Percentiles rank a stretch among this genome's conserved stretches.
phyloP scores from a whole-genome alignment of 1,140 invertebrate genomes.

The Lineus longissimus region DNA sequence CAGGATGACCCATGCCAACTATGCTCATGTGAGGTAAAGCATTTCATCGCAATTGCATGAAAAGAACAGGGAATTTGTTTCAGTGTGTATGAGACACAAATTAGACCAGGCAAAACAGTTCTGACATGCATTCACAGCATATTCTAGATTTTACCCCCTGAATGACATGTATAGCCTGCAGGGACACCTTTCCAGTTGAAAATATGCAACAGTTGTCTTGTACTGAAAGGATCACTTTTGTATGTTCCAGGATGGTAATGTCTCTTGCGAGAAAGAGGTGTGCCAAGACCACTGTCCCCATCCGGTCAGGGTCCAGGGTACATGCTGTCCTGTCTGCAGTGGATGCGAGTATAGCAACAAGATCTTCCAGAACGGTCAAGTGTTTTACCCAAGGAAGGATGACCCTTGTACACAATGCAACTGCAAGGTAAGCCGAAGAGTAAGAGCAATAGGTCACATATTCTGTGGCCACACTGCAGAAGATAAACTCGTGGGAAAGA shows the following conservation, averaged over 20 bases:
- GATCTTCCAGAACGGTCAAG: slow-evolving; percentile 33
- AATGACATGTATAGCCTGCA: too few species aligned
- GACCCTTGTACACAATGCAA: slow-evolving; percentile 38
- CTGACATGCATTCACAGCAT: too few species aligned
- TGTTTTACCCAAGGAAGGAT: slow-evolving; percentile 31
- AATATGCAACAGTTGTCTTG: neutral
- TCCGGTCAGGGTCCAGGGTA: slow-evolving; percentile 34
- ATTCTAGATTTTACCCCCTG: too few species aligned
- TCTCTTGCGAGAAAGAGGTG: slow-evolving; percentile 25
- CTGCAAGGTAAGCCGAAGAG: slow-evolving; percentile 35
- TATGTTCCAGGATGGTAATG: slow-evolving; percentile 30
- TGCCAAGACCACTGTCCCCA: slow-evolving; percentile 37
- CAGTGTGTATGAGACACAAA: too few species aligned
- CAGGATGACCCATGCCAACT: neutral
- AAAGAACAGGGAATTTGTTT: too few species aligned
- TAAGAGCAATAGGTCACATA: neutral
- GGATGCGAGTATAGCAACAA: slow-evolving; percentile 37
- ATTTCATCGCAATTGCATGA: too few species aligned
- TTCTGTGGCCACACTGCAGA: neutral
- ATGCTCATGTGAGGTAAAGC: neutral
- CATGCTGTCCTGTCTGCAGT: slow-evolving; percentile 47
- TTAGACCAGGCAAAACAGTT: too few species aligned
- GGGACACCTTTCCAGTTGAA: too few species aligned
- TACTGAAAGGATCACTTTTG: neutral
- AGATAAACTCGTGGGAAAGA: too few species aligned